Evolutionary conservation across 2,797 vertebrate genomes (phyloP).

Genomic region (Pampus argenteus): DNA sequence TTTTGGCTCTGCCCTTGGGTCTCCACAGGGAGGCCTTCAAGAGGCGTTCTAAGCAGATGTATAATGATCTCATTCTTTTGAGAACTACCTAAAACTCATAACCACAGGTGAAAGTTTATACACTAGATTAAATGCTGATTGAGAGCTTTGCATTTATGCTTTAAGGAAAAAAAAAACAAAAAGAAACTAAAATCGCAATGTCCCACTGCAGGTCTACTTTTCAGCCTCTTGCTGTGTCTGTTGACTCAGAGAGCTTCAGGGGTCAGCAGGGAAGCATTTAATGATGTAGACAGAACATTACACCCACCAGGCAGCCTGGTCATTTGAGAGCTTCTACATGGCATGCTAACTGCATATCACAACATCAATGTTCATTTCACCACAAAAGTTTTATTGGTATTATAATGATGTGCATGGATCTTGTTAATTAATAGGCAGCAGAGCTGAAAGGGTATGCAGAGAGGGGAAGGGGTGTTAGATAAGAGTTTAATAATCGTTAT

Average conservation of each 20-base stretch:
- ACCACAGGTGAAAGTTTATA: not conserved
- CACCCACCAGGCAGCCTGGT: not conserved
- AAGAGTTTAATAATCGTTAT: slow-evolving; percentile 74
- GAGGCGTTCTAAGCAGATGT: no score
- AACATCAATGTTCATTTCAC: slow-evolving; percentile 28
- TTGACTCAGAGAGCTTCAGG: no score
- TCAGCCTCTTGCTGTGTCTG: no score
- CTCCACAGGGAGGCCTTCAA: not conserved
- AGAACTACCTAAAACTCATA: not conserved
- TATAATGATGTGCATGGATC: slow-evolving; percentile 52
- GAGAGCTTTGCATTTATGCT: not conserved
- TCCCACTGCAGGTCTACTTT: not conserved
- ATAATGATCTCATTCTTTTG: no score
- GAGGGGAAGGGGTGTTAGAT: slow-evolving; percentile 43
- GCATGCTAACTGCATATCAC: slow-evolving; percentile 20
- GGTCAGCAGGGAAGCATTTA: not conserved
- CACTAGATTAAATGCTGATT: not conserved
- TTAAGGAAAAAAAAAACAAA: no score
- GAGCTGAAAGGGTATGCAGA: slow-evolving; percentile 22
- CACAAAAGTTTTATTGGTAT: slow-evolving; percentile 39
- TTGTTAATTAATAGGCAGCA: slow-evolving; percentile 59
- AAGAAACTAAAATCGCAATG: no score
- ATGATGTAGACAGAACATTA: not conserved
- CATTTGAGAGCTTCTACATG: not conserved
- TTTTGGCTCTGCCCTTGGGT: not conserved